Base-by-base conservation (phyloP, 2,888 invertebrate genomes). In the Zygaena filipendulae region DNA sequence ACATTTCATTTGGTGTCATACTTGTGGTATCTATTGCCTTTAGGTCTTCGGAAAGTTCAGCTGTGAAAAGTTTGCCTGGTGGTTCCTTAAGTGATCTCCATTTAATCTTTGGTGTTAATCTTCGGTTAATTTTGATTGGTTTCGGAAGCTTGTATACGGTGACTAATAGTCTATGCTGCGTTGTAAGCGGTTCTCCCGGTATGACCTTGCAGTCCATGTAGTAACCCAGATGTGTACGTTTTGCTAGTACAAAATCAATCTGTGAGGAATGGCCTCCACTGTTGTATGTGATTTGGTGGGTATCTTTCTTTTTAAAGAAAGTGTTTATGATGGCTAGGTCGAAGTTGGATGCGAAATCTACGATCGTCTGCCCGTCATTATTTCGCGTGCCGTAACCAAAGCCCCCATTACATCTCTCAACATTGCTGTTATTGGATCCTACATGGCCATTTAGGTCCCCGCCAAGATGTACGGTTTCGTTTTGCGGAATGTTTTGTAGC, bases 181-280 rank as follows among this genome's bases (percentile, higher is more conserved):
- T 19, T 8, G 36, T 36, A 3, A 37, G 21, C 1, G 33, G 13
- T 22, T 41, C 36, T 3, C 37, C 38, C 1, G 37, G 41, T 3
- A 39, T 39, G 1, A 38, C 38, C 25, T 42, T 42, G 23, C 42
- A 40, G 19, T 38, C 38, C 19, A 23, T 38, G 11, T 18, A 27
- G 5, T 8, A 5, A 3, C 21, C 27, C 7, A 25, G 16, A 4
- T 11, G 6, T 5, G n/a, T 10, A 3, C 11, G 21, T 11, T 33
- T 25, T 3, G 27, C 6, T 3, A 36, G 11, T 2, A 41, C 27
- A 23, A 23, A 38, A 14, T 41, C 38, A 13, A 38, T 36, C 20
- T 41, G 36, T 1, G 38, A 27, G 3, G 2, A 11, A 3, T 22
- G 2, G 3, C 10, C 19, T 5, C 30, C 33, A 13, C 43, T 35